Evolutionary conservation across 1,140 invertebrate species (phyloP), one percentile per base, ranked within the genome.

Genomic region (Chionoecetes opilio): DNA sequence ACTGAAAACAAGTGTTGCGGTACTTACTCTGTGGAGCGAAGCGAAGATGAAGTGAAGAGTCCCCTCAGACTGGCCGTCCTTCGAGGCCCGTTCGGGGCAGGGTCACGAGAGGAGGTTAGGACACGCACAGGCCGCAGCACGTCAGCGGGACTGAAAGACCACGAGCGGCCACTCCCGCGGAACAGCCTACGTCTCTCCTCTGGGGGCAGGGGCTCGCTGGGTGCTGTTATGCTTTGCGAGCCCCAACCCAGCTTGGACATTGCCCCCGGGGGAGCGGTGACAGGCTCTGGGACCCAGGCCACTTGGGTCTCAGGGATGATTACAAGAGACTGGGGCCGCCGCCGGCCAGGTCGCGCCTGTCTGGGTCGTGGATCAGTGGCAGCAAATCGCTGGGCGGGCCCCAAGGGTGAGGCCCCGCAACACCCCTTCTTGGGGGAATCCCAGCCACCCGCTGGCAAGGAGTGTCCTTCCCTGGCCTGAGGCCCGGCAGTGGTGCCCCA

Each of bases 291-390:
- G 2, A 26, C 63, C n/a, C 21, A 75, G 63, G 63, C 87, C 35
- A 89, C 34, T 32, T 89, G 87, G 2, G 87, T 89, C 87, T 89
- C 87, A 35, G 87, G 87, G 87, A 89, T 89, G 87, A 89, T 89
- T 5, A 89, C 41, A 3, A 89, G 87, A 1, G 87, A 89, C 17
- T 89, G 87, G 2, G 87, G 87, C 21, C 87, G 87, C 31, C 9
- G 37, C 31, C 37, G 34, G 31, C 34, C 37, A 32, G 87, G n/a
- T 35, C 37, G 87, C 37, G 37, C 34, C 35, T 89, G 37, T 46
- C 41, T 89, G 37, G 87, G 37, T 29, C 87, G 37, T 17, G 87
- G 41, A n/a, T 89, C 87, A 38, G 87, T 38, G 37, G 87, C 34
- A 38, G 0, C 87, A 32, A 37, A 38, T 37, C 11, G 87, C 87